Conservation (phyloP, 1,140 invertebrate species). For the Calosoma granatense region DNA sequence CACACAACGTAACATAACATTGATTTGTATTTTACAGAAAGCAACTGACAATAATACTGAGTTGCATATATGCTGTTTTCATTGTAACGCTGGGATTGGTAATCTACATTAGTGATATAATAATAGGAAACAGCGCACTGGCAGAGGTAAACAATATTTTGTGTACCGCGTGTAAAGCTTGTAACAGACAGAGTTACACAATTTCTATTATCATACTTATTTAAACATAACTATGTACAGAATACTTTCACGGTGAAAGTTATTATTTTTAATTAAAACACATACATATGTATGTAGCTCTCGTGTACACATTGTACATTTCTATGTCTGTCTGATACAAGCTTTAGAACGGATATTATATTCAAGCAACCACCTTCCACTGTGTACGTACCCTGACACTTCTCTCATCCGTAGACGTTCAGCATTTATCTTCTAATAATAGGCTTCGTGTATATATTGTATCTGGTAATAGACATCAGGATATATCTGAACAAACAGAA, state of each 20-base stretch:
- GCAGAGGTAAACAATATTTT: slow-evolving; percentile 40
- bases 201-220: slow-evolving; percentile 11
- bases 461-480: slow-evolving; percentile 48
- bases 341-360: background rate
- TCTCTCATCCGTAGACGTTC: slow-evolving; percentile 36
- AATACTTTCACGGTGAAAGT: too few species aligned
- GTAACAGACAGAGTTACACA: slow-evolving; percentile 7
- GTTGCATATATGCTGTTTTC: slow-evolving; percentile 54
- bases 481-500: slow-evolving; percentile 41
- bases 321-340: background rate
- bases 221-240: background rate
- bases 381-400: too few species aligned
- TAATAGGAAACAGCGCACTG: slow-evolving; percentile 36
- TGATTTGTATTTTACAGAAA: slow-evolving; percentile 36
- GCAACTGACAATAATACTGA: slow-evolving; percentile 44
- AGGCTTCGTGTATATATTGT: slow-evolving; percentile 49
- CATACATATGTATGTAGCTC: too few species aligned
- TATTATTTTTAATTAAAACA: too few species aligned
- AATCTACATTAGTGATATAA: slow-evolving; percentile 48
- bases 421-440: slow-evolving; percentile 45
- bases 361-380: too few species aligned
- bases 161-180: slow-evolving; percentile 3
- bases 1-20: background rate
- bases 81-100: slow-evolving; percentile 53
- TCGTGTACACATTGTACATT: too few species aligned